A percentile compares a stretch with the other conserved stretches of the same genome.
Conservation (phyloP, 2,888 invertebrate genomes). For the Eubasilissa splendida region DNA sequence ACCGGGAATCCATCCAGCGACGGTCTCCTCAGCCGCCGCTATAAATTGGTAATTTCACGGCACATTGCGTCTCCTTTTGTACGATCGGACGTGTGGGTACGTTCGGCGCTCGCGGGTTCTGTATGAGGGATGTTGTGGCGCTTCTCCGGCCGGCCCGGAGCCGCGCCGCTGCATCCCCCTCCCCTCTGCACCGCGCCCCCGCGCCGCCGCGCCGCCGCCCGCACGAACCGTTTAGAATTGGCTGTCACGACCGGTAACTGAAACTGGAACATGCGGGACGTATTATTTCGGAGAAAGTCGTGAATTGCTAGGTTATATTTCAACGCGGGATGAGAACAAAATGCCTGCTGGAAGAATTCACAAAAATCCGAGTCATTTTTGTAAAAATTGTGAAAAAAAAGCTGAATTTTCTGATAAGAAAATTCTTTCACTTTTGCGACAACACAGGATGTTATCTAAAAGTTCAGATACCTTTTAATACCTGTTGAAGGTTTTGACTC, state of each 20-base stretch:
- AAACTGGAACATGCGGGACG: constrained; percentile 38
- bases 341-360: background rate
- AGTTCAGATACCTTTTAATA: no score
- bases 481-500: no score
- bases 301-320: constrained; percentile 2
- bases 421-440: no score
- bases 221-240: constrained; percentile 48
- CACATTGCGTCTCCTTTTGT: constrained; percentile 53
- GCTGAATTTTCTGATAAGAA: no score
- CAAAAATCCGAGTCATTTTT: no score
- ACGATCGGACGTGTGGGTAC: constrained; percentile 29
- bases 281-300: constrained; percentile 15
- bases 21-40: constrained; percentile 43
- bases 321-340: constrained; percentile 8
- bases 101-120: constrained; percentile 20
- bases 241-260: constrained; percentile 50
- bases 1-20: constrained; percentile 37
- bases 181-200: background rate
- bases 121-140: constrained; percentile 41
- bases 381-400: no score
- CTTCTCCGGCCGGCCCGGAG: constrained; percentile 16
- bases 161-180: background rate
- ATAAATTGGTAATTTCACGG: constrained; percentile 59
- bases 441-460: no score
- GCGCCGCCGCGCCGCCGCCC: background rate